A percentile compares a stretch with the other conserved stretches of the same genome.
phyloP scores from a whole-genome alignment of 2,797 vertebrate genomes.

The Nannoperca australis region DNA sequence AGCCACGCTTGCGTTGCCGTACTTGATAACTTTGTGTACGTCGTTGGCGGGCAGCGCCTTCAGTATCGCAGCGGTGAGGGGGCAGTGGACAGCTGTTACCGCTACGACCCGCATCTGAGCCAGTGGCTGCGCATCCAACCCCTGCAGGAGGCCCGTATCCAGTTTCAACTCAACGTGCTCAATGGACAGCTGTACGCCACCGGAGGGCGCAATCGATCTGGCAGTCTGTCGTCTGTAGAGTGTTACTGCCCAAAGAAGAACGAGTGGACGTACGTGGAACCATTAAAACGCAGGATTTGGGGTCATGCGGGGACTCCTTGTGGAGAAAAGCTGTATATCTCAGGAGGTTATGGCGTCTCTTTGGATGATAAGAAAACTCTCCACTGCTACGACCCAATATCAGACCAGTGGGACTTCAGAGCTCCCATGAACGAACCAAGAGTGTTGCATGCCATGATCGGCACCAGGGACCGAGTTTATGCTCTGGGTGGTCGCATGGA shows the following conservation, averaged over 20 bases:
- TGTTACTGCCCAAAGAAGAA: slow-evolving; percentile 94
- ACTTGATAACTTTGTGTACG: slow-evolving; percentile 95
- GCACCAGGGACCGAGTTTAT: slow-evolving; percentile 86
- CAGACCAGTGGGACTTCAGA: slow-evolving; percentile 93
- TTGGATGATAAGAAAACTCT: slow-evolving; percentile 96
- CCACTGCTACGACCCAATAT: slow-evolving; percentile 90
- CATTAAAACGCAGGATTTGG: slow-evolving; percentile 95
- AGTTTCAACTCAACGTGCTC: slow-evolving; percentile 94
- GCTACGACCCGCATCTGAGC: slow-evolving; percentile 94
- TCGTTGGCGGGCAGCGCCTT: slow-evolving; percentile 94
- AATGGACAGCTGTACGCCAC: slow-evolving; percentile 92
- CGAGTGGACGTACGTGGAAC: slow-evolving; percentile 92
- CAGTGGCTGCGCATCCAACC: slow-evolving; percentile 94
- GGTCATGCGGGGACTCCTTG: slow-evolving; percentile 92
- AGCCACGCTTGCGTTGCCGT: slow-evolving; percentile 95
- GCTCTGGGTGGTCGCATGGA: slow-evolving; percentile 96
- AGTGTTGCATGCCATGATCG: slow-evolving; percentile 95
- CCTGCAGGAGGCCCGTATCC: slow-evolving; percentile 96
- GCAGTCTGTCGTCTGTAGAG: slow-evolving; percentile 95
- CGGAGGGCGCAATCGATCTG: slow-evolving; percentile 94
- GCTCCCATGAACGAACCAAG: slow-evolving; percentile 95
- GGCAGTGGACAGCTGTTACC: slow-evolving; percentile 91
- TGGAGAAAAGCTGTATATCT: slow-evolving; percentile 90
- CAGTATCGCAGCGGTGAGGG: slow-evolving; percentile 98
- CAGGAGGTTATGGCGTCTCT: slow-evolving; percentile 95